Evolutionary conservation across 2,888 invertebrate genomes (phyloP).

Genomic region (Orthosia gothica): DNA sequence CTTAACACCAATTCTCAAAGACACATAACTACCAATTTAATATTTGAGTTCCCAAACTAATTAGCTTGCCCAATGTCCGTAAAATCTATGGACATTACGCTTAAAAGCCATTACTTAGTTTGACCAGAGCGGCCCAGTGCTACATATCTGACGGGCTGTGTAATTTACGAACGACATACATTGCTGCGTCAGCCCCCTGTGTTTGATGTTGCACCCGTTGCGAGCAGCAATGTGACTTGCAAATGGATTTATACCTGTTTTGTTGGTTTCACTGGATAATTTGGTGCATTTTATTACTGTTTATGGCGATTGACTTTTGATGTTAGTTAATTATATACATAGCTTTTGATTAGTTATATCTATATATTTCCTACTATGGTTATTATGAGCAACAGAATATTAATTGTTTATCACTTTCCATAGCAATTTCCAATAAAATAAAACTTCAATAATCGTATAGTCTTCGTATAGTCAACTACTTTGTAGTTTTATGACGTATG

Average conservation of each 20-base stretch:
- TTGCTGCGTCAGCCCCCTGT: constrained; percentile 75
- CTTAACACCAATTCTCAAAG: neutral
- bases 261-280: constrained; percentile 12
- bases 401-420: neutral
- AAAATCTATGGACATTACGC: constrained; percentile 62
- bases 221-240: constrained; percentile 69
- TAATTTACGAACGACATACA: constrained; percentile 82
- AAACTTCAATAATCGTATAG: too few relatives aligned
- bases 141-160: constrained; percentile 71
- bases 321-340: neutral
- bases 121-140: constrained; percentile 68
- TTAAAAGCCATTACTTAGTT: constrained; percentile 70
- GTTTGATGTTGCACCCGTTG: constrained; percentile 74
- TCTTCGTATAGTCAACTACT: too few relatives aligned
- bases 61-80: constrained; percentile 64
- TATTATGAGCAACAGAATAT: neutral
- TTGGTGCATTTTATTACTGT: constrained; percentile 17
- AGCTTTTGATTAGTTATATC: neutral
- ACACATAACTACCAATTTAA: constrained; percentile 15
- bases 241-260: constrained; percentile 74
- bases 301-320: constrained; percentile 11
- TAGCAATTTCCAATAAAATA: neutral
- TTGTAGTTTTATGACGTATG: too few relatives aligned
- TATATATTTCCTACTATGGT: neutral
- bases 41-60: constrained; percentile 50